These are phyloP conservation scores for Peribatodes rhomboidaria DNA, from an alignment of 2,888 invertebrate species.

Conservation along the genomic window DNA sequence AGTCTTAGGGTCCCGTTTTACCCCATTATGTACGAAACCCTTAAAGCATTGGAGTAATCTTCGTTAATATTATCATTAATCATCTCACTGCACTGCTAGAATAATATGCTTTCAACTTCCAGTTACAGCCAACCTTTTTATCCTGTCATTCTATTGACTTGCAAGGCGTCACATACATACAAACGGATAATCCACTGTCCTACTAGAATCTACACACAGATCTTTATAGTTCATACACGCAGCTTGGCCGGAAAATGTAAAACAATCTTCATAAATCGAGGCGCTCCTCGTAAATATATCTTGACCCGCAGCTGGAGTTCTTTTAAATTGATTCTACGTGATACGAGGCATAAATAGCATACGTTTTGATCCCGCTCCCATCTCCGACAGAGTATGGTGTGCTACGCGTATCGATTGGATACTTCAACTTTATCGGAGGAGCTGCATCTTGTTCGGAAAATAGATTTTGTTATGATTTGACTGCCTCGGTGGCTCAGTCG, in stretches of 20 bases:
- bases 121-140: neutral
- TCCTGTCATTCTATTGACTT: neutral
- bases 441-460: slow-evolving; percentile 10
- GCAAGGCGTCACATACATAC: neutral
- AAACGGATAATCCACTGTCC: too few relatives aligned
- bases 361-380: slow-evolving; percentile 61
- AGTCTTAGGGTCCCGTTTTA: too few relatives aligned
- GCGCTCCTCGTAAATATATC: slow-evolving; percentile 73
- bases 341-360: slow-evolving; percentile 71
- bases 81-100: too few relatives aligned
- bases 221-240: slow-evolving; percentile 41
- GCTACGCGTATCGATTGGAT: slow-evolving; percentile 18
- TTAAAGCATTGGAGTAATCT: too few relatives aligned
- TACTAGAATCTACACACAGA: neutral
- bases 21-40: too few relatives aligned
- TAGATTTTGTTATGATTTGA: neutral
- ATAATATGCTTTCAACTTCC: too few relatives aligned
- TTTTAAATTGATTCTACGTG: slow-evolving; percentile 81
- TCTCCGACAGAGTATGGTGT: slow-evolving; percentile 45
- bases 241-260: slow-evolving; percentile 59
- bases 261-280: slow-evolving; percentile 75
- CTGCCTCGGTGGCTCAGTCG: too few relatives aligned
- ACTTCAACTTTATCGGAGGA: slow-evolving; percentile 3
- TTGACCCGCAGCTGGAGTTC: slow-evolving; percentile 80
- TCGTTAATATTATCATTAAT: too few relatives aligned